A percentile compares a stretch with the other conserved stretches of the same genome.
Conservation (phyloP, 1,140 invertebrate genomes). For the Sarcophaga peregrina region DNA sequence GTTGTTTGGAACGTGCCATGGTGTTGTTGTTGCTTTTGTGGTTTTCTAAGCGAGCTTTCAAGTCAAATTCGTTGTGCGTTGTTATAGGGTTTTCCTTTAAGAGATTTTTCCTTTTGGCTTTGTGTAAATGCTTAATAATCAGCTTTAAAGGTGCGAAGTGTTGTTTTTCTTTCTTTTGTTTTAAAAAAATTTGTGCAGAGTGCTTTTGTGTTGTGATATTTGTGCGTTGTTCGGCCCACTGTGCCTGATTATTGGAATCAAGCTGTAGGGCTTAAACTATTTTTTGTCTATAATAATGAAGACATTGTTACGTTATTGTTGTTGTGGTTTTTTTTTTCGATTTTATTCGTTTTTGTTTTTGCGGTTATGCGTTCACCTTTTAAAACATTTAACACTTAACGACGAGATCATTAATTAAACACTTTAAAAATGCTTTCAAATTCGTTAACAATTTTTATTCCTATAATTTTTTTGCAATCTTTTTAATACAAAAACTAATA, state of each 20-base stretch:
- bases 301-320: constrained; percentile 22
- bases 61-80: constrained; percentile 31
- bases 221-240: constrained; percentile 33
- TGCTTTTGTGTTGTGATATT: too few species aligned
- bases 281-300: constrained; percentile 7
- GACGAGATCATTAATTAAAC: too few species aligned
- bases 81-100: not conserved
- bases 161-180: constrained; percentile 15
- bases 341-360: constrained; percentile 25
- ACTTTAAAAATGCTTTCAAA: too few species aligned
- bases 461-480: too few species aligned
- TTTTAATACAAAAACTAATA: too few species aligned
- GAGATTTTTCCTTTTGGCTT: not conserved
- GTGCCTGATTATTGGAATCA: constrained; percentile 32
- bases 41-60: not conserved
- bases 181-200: too few species aligned
- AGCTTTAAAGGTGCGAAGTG: not conserved
- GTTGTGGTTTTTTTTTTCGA: not conserved
- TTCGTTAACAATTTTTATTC: too few species aligned
- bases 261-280: not conserved
- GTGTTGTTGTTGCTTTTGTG: not conserved
- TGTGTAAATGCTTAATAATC: not conserved
- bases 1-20: constrained; percentile 24
- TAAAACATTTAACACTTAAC: too few species aligned
- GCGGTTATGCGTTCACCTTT: not conserved